phyloP scores from a whole-genome alignment of 2,797 vertebrate species.

The Babyrousa celebensis region DNA sequence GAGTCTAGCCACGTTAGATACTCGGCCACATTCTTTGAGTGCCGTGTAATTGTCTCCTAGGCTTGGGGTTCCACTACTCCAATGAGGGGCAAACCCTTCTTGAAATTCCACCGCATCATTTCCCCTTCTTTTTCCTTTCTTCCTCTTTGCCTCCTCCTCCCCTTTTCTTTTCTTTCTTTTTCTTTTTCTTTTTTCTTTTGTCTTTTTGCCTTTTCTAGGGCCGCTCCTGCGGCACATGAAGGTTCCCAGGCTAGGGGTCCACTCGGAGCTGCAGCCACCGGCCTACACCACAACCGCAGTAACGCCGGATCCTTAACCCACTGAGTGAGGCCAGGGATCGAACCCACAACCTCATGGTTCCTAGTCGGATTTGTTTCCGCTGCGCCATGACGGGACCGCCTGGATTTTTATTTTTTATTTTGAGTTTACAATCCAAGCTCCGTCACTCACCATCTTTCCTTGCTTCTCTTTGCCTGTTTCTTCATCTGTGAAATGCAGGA shows the following conservation, averaged over 20 bases:
- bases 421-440: neutral
- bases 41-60: neutral
- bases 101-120: neutral
- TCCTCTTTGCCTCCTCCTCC: neutral
- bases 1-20: neutral
- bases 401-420: neutral
- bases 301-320: too few species aligned
- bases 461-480: neutral
- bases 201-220: too few species aligned
- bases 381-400: too few species aligned
- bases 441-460: neutral
- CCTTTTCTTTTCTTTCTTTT: neutral
- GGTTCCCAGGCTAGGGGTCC: too few species aligned
- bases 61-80: neutral
- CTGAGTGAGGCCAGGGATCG: too few species aligned
- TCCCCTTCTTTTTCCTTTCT: neutral
- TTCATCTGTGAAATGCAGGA: neutral
- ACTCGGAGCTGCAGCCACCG: too few species aligned
- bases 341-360: too few species aligned
- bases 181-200: neutral
- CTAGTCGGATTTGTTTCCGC: too few species aligned
- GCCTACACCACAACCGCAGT: too few species aligned
- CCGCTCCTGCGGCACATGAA: too few species aligned
- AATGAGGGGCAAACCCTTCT: neutral
- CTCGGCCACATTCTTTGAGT: neutral